Percentiles rank a stretch among this genome's conserved stretches.
Conservation (phyloP, 1,140 invertebrate genomes). For the Caenorhabditis briggsae region DNA sequence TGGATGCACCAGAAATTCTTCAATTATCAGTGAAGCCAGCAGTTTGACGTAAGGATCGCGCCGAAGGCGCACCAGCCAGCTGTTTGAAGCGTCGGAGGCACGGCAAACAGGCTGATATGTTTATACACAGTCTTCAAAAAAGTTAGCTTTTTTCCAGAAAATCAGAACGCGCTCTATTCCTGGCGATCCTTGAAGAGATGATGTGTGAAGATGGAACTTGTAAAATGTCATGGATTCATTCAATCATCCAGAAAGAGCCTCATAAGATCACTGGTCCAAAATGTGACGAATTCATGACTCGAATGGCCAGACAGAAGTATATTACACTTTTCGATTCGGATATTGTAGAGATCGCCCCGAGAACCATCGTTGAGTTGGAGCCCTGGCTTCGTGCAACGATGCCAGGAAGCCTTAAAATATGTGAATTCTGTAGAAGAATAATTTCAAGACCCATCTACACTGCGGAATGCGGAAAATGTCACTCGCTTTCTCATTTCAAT, state of each 20-base stretch:
- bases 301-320: constrained; percentile 30
- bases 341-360: background rate
- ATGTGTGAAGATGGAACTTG: background rate
- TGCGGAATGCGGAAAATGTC: constrained; percentile 2
- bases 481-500: background rate
- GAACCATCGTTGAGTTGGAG: background rate
- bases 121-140: too few relatives aligned
- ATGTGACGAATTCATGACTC: constrained; percentile 5
- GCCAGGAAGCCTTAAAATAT: background rate
- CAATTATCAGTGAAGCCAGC: constrained; percentile 31
- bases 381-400: background rate
- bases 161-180: background rate
- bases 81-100: too few relatives aligned
- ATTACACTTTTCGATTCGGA: background rate
- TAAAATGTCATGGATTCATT: background rate
- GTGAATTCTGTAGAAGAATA: constrained; percentile 6
- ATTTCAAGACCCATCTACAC: constrained; percentile 6
- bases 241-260: background rate
- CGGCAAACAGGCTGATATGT: too few relatives aligned
- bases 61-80: too few relatives aligned
- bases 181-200: constrained; percentile 20
- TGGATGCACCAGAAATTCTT: constrained; percentile 9
- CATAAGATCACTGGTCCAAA: background rate
- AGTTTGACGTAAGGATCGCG: background rate
- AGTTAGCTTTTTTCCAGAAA: constrained; percentile 12